Evolutionary conservation across 1,140 invertebrate species (phyloP).

Genomic region (Panulirus ornatus): DNA sequence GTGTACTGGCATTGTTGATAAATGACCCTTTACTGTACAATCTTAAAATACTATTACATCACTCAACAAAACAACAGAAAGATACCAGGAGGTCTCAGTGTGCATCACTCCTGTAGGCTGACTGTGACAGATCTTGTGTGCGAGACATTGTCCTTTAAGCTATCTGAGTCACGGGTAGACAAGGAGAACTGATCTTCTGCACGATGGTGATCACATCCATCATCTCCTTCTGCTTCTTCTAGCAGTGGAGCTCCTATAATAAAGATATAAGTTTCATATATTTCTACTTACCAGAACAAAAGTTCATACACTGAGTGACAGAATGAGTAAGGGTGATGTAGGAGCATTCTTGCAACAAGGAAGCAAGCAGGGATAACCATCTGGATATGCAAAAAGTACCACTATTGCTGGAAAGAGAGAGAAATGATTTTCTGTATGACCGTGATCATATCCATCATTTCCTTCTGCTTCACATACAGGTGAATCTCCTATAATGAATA

Average conservation of each 20-base stretch:
- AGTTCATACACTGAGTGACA: no score
- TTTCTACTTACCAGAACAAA: no score
- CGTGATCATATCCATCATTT: slow-evolving; percentile 21
- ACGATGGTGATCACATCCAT: slow-evolving; percentile 18
- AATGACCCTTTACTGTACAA: slow-evolving; percentile 23
- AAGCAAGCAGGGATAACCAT: no score
- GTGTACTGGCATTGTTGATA: background rate
- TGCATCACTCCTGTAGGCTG: slow-evolving; percentile 35
- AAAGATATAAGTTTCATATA: background rate
- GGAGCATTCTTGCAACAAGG: no score
- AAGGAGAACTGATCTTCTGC: slow-evolving; percentile 21
- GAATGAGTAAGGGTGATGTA: no score
- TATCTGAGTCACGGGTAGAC: slow-evolving; percentile 40
- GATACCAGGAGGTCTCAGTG: background rate
- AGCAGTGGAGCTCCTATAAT: slow-evolving; percentile 61
- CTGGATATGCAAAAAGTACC: no score
- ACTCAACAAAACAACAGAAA: slow-evolving; percentile 26
- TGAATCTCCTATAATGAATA: slow-evolving; percentile 42
- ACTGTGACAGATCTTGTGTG: slow-evolving; percentile 47
- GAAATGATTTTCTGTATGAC: slow-evolving; percentile 1
- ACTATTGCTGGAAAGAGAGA: no score
- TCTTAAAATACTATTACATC: background rate
- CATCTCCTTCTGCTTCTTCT: slow-evolving; percentile 64
- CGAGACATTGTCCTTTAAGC: slow-evolving; percentile 43
- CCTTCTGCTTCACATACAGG: slow-evolving; percentile 63